These are phyloP conservation scores for Pharmacophagus antenor DNA, from an alignment of 2,888 invertebrate genomes.

Conservation along the genomic window DNA sequence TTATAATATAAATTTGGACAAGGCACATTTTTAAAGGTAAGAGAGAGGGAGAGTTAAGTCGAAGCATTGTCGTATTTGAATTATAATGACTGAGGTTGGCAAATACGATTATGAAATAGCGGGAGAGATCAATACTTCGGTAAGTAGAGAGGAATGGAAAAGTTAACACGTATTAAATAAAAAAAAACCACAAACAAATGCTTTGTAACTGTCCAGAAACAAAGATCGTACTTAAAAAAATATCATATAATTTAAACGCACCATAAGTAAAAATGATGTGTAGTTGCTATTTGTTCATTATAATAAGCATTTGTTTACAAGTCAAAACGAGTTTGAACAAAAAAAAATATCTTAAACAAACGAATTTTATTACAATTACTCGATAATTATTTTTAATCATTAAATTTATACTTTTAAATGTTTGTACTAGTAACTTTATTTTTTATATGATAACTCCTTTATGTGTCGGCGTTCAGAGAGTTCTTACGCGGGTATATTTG, in stretches of 20 bases:
- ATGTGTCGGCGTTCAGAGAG: neutral
- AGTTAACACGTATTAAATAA: neutral
- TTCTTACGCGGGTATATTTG: no score
- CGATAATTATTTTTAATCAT: no score
- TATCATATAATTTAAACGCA: no score
- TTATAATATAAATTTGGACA: neutral
- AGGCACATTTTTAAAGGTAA: neutral
- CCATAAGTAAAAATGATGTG: neutral
- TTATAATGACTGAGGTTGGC: neutral
- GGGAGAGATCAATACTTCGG: constrained; percentile 1
- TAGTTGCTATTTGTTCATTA: no score
- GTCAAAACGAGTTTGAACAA: no score
- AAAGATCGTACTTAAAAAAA: no score
- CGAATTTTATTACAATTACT: no score
- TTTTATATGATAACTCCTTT: neutral
- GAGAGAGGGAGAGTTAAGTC: no score
- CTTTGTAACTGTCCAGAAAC: neutral
- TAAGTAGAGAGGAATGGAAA: constrained; percentile 1
- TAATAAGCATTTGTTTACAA: no score
- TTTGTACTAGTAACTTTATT: constrained; percentile 14
- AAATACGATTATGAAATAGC: neutral
- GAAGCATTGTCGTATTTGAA: neutral
- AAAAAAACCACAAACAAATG: no score
- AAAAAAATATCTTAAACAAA: no score
- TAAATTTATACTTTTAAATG: constrained; percentile 13